Conservation (phyloP, 2,888 invertebrate genomes). For the Acrobasis suavella region DNA sequence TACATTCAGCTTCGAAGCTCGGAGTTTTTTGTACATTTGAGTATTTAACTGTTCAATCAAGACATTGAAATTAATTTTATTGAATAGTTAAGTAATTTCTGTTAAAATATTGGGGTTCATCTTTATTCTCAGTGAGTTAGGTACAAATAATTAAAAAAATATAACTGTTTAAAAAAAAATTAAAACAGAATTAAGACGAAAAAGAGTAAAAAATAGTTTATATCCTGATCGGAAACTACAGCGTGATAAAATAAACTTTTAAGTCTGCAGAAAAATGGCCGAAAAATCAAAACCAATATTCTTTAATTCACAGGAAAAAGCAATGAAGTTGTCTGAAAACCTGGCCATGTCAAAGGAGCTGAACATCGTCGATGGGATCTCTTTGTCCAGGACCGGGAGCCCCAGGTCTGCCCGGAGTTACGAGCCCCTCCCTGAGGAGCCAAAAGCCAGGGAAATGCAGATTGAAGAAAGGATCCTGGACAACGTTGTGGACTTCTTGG, state of each 20-base stretch:
- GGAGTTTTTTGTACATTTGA: too few species aligned
- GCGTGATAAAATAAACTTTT: too few species aligned
- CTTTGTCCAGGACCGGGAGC: constrained; percentile 67
- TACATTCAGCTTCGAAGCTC: too few species aligned
- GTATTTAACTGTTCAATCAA: too few species aligned
- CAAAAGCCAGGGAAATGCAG: constrained; percentile 65
- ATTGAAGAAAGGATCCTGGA: constrained; percentile 76
- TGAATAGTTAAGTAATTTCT: too few species aligned
- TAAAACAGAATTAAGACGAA: too few species aligned
- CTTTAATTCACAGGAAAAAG: constrained; percentile 66
- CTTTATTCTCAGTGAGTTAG: too few species aligned
- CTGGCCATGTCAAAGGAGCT: constrained; percentile 70
- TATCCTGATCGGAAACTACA: not conserved
- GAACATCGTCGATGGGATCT: constrained; percentile 66
- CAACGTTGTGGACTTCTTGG: constrained; percentile 72
- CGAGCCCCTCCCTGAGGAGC: constrained; percentile 69
- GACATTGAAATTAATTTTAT: too few species aligned
- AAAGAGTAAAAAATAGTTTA: not conserved
- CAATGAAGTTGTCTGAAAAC: constrained; percentile 74
- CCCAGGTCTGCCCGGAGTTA: constrained; percentile 72
- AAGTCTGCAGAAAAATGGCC: too few species aligned
- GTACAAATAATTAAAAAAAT: too few species aligned
- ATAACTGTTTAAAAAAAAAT: too few species aligned
- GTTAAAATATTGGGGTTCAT: too few species aligned
- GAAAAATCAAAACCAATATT: constrained; percentile 15